Evolutionary conservation across 2,888 invertebrate species (phyloP), one percentile per base, ranked within the genome.

Genomic region (Cephus pygmeus): DNA sequence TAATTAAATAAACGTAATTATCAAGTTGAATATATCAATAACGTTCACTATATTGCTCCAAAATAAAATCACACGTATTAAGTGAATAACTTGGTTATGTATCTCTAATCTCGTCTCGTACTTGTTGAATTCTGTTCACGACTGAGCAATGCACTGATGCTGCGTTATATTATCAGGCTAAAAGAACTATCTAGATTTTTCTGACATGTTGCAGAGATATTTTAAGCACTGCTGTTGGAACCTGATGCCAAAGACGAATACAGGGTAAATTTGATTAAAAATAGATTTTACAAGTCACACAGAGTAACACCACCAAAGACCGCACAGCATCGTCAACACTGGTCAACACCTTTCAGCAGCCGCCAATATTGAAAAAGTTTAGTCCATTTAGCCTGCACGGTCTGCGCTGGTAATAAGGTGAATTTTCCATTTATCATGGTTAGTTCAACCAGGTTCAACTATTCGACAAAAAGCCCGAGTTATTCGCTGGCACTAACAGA

Each of bases 181-280:
- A 73, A 75, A 80, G 87, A 87, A 86, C 77, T 78, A 80, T 88
- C 89, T 81, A 84, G 90, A 89, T 34, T 78, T 76, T 83, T 77
- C 88, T 83, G 83, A 87, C 85, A 77, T 80, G 73, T 76, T 79
- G 76, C 30, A 69, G 76, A 83, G 86, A 88, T 89, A 90, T 89
- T 90, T 90, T 90, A 83, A 84, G 81, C 82, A 71, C 75, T 34
- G 33, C n/a, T 33, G 76, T 79, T 74, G 81, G 80, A 83, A 85
- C 77, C 77, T 71, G 81, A 81, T 80, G 79, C 81, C 76, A 81
- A 82, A 77, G 74, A 77, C 79, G 79, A 80, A 83, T 79, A 80
- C 69, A 80, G 75, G 68, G 69, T 73, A 79, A 73, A 75, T 75
- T 77, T 73, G 80, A 76, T 73, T 78, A 81, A 84, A 85, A 86